Conservation (phyloP, 2,797 vertebrate genomes). For the Capromys pilorides region DNA sequence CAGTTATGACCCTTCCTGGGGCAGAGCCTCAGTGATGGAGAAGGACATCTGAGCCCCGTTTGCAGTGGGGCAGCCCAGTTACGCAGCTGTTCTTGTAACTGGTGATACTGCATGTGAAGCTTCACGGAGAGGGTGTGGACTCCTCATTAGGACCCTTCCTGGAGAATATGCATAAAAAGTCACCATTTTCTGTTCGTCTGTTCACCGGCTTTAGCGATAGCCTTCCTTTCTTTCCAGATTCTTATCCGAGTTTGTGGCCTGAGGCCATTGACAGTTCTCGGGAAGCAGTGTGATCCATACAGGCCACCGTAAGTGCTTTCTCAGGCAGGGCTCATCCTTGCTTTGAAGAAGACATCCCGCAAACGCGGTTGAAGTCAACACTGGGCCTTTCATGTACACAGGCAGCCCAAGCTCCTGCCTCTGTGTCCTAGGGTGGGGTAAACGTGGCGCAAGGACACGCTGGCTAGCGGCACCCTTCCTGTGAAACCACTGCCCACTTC, state of each 20-base stretch:
- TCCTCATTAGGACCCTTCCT: not conserved
- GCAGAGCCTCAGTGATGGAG: rapidly evolving
- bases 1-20: not conserved
- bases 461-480: too few species aligned
- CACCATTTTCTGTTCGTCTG: not conserved
- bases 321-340: not conserved
- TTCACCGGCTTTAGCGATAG: not conserved
- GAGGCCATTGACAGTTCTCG: not conserved
- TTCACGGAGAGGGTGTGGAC: not conserved
- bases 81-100: not conserved
- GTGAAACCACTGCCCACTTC: not conserved
- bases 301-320: not conserved
- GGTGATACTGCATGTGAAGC: rapidly evolving
- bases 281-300: not conserved
- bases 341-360: not conserved
- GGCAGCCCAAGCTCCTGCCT: not conserved
- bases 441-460: rapidly evolving
- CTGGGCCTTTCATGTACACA: too few species aligned
- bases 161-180: not conserved
- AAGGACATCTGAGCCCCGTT: not conserved
- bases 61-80: not conserved
- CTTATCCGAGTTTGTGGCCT: not conserved
- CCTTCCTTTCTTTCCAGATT: not conserved
- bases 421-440: not conserved
- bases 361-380: not conserved